Percentiles rank a stretch among this genome's conserved stretches.
Conservation (phyloP, 2,888 invertebrate genomes). For the Agriotes lineatus region DNA sequence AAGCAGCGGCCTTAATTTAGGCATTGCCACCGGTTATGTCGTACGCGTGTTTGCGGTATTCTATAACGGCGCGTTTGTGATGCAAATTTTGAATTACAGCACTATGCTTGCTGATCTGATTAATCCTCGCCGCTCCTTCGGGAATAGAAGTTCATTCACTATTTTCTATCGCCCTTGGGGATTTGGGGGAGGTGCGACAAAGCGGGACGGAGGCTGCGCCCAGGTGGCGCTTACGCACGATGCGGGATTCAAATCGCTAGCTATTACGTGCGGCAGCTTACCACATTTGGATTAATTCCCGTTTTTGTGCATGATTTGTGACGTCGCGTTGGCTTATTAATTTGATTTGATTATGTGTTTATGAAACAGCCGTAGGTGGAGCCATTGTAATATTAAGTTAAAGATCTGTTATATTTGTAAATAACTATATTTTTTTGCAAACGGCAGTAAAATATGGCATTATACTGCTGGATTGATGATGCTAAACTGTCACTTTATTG, state of each 20-base stretch:
- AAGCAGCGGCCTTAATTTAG: constrained; percentile 17
- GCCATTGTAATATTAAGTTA: too few relatives aligned
- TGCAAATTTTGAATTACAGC: constrained; percentile 33
- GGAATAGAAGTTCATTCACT: too few relatives aligned
- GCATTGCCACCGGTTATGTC: constrained; percentile 23
- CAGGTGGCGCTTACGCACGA: constrained; percentile 1
- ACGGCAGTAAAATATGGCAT: too few relatives aligned
- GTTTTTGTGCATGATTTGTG: neutral
- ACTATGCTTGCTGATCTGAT: constrained; percentile 28
- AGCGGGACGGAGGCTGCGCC: neutral
- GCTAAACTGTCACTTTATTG: too few relatives aligned
- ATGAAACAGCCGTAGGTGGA: too few relatives aligned
- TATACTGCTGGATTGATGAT: too few relatives aligned
- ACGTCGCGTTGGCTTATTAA: neutral
- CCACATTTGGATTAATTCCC: constrained; percentile 18
- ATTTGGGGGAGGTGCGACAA: neutral
- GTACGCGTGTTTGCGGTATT: constrained; percentile 22
- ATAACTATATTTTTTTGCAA: too few relatives aligned
- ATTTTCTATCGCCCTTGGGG: neutral
- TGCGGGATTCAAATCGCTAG: constrained; percentile 13
- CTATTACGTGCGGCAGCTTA: constrained; percentile 13
- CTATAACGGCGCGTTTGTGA: constrained; percentile 21
- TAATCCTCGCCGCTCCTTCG: constrained; percentile 9
- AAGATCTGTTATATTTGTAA: too few relatives aligned
- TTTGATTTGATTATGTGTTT: neutral